A percentile compares a stretch with the other conserved stretches of the same genome.
Conservation (phyloP, 2,113 vertebrate species). For the Pantherophis guttatus region DNA sequence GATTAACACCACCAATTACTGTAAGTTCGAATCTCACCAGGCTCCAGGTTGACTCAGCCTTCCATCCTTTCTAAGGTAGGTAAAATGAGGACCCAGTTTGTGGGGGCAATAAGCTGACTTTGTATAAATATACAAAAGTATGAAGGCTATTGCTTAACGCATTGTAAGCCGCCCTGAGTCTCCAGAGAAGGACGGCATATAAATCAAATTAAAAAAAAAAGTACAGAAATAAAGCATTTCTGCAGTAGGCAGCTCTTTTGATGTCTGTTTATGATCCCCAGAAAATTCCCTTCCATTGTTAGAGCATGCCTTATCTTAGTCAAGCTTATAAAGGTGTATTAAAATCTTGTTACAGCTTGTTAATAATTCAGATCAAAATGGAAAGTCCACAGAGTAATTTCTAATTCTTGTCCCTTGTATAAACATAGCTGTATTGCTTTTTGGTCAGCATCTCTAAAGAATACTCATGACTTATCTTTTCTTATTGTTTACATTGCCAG, state of each 20-base stretch:
- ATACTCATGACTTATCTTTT: not conserved
- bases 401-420: not conserved
- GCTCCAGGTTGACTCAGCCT: too few relatives aligned
- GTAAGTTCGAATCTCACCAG: too few relatives aligned
- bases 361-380: not conserved
- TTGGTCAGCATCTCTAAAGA: not conserved
- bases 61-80: too few relatives aligned
- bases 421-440: not conserved
- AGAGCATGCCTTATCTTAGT: not conserved
- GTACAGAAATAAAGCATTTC: not conserved
- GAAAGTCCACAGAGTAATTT: not conserved
- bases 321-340: not conserved
- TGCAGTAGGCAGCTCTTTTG: not conserved
- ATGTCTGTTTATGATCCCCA: not conserved
- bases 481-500: not conserved
- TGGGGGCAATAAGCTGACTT: too few relatives aligned
- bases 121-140: too few relatives aligned
- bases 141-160: too few relatives aligned
- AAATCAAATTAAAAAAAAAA: not conserved
- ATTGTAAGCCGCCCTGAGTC: too few relatives aligned
- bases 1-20: too few relatives aligned
- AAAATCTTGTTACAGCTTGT: not conserved
- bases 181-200: too few relatives aligned
- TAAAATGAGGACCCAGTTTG: too few relatives aligned
- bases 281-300: not conserved